These are phyloP conservation scores for Epistrophe eligans DNA, from an alignment of 2,888 invertebrate species.

Conservation along the genomic window DNA sequence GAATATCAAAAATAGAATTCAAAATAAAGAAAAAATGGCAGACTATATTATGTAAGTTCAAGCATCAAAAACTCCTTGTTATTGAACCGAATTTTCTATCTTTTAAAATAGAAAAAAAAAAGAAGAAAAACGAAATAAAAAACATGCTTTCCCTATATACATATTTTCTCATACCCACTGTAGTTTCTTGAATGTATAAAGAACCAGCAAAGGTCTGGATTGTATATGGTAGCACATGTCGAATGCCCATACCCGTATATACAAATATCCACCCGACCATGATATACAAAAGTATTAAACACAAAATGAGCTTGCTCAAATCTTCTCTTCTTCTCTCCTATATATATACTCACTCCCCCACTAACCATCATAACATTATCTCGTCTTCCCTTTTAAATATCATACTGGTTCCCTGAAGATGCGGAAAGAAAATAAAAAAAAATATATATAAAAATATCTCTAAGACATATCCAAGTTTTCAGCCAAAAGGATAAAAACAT, in stretches of 20 bases:
- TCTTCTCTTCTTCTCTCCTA: not conserved
- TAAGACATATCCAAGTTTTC: conserved; percentile 14
- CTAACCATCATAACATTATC: conserved; percentile 41
- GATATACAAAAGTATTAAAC: conserved; percentile 29
- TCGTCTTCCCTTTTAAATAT: conserved; percentile 27
- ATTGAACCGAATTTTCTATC: not conserved
- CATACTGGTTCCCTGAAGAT: conserved; percentile 16
- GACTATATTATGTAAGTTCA: conserved; percentile 14
- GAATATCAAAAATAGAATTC: not conserved
- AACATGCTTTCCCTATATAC: conserved; percentile 1
- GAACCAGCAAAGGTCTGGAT: not conserved
- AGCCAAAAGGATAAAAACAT: conserved; percentile 24
- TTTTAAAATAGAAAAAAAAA: not conserved
- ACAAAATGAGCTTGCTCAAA: conserved; percentile 46
- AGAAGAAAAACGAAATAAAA: not conserved
- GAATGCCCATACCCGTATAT: not conserved
- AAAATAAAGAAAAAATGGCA: not conserved
- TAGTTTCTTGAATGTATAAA: not conserved
- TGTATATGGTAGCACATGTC: conserved; percentile 2
- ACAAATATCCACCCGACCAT: not conserved
- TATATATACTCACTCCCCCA: not conserved
- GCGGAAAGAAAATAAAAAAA: not conserved
- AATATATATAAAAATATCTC: not conserved
- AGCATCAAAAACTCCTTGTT: not conserved
- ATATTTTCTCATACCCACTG: not conserved